Evolutionary conservation across 2,888 invertebrate genomes (phyloP).

Genomic region (Calliphora vomitoria): DNA sequence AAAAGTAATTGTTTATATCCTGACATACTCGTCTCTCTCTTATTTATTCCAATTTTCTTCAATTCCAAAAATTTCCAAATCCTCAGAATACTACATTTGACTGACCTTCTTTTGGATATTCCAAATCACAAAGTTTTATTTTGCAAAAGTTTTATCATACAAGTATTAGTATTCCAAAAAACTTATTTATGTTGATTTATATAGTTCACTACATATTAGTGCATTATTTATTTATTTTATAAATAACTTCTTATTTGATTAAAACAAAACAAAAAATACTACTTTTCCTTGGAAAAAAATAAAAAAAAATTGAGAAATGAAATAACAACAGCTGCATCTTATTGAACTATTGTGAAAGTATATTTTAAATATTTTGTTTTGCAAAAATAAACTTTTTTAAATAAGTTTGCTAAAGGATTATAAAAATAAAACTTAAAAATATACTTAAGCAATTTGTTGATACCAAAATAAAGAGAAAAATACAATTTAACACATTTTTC

Average conservation of each 20-base stretch:
- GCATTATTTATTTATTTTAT: conserved; percentile 35
- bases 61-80: too few species aligned
- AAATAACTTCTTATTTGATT: conserved; percentile 28
- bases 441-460: conserved; percentile 11
- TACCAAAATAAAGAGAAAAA: background rate
- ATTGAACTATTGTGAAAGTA: conserved; percentile 25
- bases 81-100: too few species aligned
- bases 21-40: too few species aligned
- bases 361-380: conserved; percentile 46
- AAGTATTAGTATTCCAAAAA: background rate
- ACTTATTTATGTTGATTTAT: conserved; percentile 11
- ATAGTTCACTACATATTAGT: conserved; percentile 1
- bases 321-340: conserved; percentile 44
- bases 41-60: too few species aligned
- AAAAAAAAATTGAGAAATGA: background rate
- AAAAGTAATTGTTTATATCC: too few species aligned
- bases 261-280: background rate
- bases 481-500: background rate
- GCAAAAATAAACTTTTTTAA: conserved; percentile 41
- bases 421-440: conserved; percentile 21
- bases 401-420: conserved; percentile 33
- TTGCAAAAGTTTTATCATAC: background rate
- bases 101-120: too few species aligned
- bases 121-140: too few species aligned
- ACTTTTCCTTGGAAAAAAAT: background rate